These are phyloP conservation scores for Anolis carolinensis DNA, from an alignment of 2,113 vertebrate species.

Conservation along the genomic window DNA sequence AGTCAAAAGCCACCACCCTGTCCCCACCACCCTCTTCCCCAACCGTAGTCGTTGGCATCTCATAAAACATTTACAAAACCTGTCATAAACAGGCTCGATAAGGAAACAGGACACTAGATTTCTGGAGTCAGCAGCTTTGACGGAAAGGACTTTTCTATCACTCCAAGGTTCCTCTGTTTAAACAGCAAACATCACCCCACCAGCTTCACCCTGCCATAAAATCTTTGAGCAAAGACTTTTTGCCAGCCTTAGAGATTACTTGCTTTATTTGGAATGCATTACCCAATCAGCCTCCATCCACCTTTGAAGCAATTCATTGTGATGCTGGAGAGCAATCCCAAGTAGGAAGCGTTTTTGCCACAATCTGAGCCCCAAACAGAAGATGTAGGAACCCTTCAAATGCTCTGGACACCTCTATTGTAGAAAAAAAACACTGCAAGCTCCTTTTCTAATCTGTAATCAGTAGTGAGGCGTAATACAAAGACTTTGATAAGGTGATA, in stretches of 20 bases:
- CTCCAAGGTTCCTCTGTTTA: conserved; percentile 77
- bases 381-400: not conserved
- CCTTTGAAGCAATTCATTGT: not conserved
- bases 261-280: conserved; percentile 46
- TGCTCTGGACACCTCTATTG: not conserved
- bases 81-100: conserved; percentile 79
- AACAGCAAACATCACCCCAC: conserved; percentile 73
- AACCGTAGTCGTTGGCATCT: conserved; percentile 65
- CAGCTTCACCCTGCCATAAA: conserved; percentile 73
- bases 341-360: not conserved
- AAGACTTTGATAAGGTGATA: not conserved
- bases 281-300: conserved; percentile 28
- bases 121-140: conserved; percentile 81
- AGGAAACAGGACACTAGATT: conserved; percentile 71
- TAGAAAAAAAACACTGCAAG: not conserved
- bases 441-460: not conserved
- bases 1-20: conserved; percentile 75
- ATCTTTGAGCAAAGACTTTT: conserved; percentile 67
- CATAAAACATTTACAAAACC: conserved; percentile 84
- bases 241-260: conserved; percentile 63
- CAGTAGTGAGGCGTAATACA: not conserved
- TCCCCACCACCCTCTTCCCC: conserved; percentile 44
- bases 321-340: not conserved
- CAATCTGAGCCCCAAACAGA: not conserved
- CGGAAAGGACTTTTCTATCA: conserved; percentile 69